Conservation (phyloP, 2,888 invertebrate genomes). For the Sarcophaga variegata region DNA sequence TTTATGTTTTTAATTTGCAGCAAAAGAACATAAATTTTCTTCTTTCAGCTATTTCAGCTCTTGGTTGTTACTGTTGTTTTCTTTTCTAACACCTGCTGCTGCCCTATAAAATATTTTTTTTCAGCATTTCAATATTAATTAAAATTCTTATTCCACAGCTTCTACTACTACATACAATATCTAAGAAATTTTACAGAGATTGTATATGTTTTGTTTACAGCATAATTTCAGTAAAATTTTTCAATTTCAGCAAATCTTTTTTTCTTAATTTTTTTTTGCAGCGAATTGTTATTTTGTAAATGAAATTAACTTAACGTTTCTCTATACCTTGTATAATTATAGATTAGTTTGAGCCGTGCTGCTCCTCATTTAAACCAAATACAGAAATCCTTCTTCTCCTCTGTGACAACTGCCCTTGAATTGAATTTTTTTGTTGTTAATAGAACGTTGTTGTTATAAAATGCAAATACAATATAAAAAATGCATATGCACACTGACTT, state of each 20-base stretch:
- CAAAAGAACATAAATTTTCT: constrained; percentile 8
- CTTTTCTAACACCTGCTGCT: background rate
- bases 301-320: constrained; percentile 55
- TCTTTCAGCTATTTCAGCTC: constrained; percentile 34
- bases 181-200: background rate
- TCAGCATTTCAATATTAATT: background rate
- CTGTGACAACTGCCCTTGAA: constrained; percentile 26
- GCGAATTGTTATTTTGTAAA: constrained; percentile 26
- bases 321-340: constrained; percentile 70
- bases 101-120: background rate
- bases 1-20: background rate
- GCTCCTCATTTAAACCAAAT: constrained; percentile 61
- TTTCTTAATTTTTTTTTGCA: constrained; percentile 33
- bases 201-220: constrained; percentile 22
- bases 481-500: constrained; percentile 2
- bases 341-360: constrained; percentile 71
- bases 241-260: constrained; percentile 42
- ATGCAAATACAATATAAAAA: background rate
- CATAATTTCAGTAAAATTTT: constrained; percentile 6
- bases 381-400: constrained; percentile 10
- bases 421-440: constrained; percentile 15
- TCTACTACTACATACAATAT: background rate
- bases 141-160: constrained; percentile 23
- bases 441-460: constrained; percentile 15
- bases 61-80: constrained; percentile 1